Base-by-base conservation (phyloP, 2,113 vertebrate species). In the Neolamprologus modestus region DNA sequence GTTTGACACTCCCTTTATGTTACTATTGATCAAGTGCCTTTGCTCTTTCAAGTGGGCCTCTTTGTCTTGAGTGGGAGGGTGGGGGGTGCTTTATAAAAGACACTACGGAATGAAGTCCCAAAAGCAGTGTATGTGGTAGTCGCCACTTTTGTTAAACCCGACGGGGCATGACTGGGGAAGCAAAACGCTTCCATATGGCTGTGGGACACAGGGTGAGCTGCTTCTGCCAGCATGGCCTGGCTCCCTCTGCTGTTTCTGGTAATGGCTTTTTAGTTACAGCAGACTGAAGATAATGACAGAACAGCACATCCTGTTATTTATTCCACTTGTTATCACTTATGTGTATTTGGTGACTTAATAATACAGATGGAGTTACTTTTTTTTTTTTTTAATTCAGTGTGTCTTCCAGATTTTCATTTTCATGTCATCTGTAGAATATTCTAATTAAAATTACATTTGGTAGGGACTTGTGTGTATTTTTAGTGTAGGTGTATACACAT, bases 141-240 rank as follows among this genome's bases (percentile, higher is more conserved):
- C 91, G 83, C 93, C 94, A 89, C 93, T 96, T 95, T 93, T 88
- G 92, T 94, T 94, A 90, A 96, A 91, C 59, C 92, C 91, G 86
- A 94, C 93, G 86, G 95, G 93, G 91, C 94, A 94, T 92, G 92
- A 93, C 94, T 89, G 92, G 92, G 66, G 88, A 93, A 88, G 92
- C 87, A 94, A 95, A 97, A 91, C 52, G 85, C 92, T 96, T 96
- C 95, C 95, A 96, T 95, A 96, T 96, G 96, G 93, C 83, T 86
- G 84, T 81, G 89, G 93, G 91, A 94, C 91, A 55, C 66, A 83
- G 91, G 81, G 87, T 57, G 92, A 91, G 92, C 89, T 82, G 94
- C 87, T 73, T n/a, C 91, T 93, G 90, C 93, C 94, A 93, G 94
- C 91, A 84, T 90, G 86, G 87, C 91, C 90, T 61, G 76, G 87